Evolutionary conservation across 2,888 invertebrate species (phyloP).

Genomic region (Notocelia uddmanniana): DNA sequence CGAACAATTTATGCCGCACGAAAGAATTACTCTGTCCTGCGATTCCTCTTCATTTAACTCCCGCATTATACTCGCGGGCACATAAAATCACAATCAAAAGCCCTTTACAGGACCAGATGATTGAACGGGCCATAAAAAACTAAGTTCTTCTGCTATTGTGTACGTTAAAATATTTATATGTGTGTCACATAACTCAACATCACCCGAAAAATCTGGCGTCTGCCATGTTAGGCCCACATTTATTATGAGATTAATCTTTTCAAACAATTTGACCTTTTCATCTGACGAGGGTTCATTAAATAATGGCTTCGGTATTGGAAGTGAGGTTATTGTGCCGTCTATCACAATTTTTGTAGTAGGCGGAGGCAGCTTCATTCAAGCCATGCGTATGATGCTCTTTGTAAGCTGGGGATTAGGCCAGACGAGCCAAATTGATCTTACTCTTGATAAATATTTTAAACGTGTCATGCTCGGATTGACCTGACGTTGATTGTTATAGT

Average conservation of each 20-base stretch:
- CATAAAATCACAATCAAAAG: slow-evolving; percentile 49
- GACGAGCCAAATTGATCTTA: slow-evolving; percentile 49
- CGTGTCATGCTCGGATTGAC: slow-evolving; percentile 25
- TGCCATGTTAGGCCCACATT: slow-evolving; percentile 78
- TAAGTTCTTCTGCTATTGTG: slow-evolving; percentile 62
- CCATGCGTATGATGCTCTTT: slow-evolving; percentile 47
- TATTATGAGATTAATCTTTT: slow-evolving; percentile 85
- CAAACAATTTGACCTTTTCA: slow-evolving; percentile 86
- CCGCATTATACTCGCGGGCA: slow-evolving; percentile 30
- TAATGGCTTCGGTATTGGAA: slow-evolving; percentile 82
- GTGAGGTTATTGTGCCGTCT: slow-evolving; percentile 83
- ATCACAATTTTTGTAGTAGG: slow-evolving; percentile 80
- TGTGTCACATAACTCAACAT: slow-evolving; percentile 72
- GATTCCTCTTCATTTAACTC: slow-evolving; percentile 41
- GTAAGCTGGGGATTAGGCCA: slow-evolving; percentile 45
- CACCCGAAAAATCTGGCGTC: slow-evolving; percentile 75
- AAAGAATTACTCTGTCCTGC: slow-evolving; percentile 39
- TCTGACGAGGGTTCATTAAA: slow-evolving; percentile 86
- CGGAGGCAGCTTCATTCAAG: slow-evolving; percentile 63
- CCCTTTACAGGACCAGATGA: slow-evolving; percentile 51
- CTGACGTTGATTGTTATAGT: slow-evolving; percentile 24
- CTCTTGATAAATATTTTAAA: slow-evolving; percentile 49
- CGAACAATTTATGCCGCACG: slow-evolving; percentile 50
- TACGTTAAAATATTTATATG: slow-evolving; percentile 57
- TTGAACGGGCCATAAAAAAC: slow-evolving; percentile 57